Base-by-base conservation (phyloP, 2,888 invertebrate genomes). In the Troides oblongomaculatus region DNA sequence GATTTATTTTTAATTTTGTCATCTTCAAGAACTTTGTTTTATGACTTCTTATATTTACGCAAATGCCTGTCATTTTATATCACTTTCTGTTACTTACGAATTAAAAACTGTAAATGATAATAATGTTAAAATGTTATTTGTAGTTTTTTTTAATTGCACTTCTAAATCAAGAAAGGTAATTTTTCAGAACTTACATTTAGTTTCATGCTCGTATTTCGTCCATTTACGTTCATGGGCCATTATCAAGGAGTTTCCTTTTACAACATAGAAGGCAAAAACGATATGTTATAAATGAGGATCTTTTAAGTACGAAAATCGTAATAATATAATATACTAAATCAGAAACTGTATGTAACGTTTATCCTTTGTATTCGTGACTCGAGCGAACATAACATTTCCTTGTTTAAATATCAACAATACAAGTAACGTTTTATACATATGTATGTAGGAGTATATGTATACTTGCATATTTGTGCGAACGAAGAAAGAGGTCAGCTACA, bases 361-460 rank as follows among this genome's bases (percentile, higher is more conserved):
- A 68, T 64, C 64, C 64, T 68, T 68, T 60, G 64, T 53, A 53
- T 36, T 62, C 64, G 64, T 68, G 68, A 68, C 62, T 68, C 58
- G 17, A 58, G 68, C 56, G 43, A 21, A 68, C 58, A 61, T 62
- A 62, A 68, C 39, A 68, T 36, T 68, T 68, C 68, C 64, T 68
- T 68, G 68, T 60, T 68, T 64, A 60, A 62, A 62, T 68, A 68
- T 62, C 30, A 68, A 57, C n/a, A 23, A 25, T 17, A 57, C 46
- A 30, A 56, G 30, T 58, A 57, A 68, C 59, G 21, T 56, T 56
- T 58, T 53, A 53, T 43, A 23, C 50, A 50, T n/a, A 25, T 66
- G 60, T 60, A 50, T 60, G 18, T n/a, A 36, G 1, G 4, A 10
- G 17, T 30, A 6, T 58, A 17, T 53, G 56, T 56, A 21, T 21